These are phyloP conservation scores for Musca domestica DNA, from an alignment of 1,140 invertebrate genomes.

Conservation along the genomic window DNA sequence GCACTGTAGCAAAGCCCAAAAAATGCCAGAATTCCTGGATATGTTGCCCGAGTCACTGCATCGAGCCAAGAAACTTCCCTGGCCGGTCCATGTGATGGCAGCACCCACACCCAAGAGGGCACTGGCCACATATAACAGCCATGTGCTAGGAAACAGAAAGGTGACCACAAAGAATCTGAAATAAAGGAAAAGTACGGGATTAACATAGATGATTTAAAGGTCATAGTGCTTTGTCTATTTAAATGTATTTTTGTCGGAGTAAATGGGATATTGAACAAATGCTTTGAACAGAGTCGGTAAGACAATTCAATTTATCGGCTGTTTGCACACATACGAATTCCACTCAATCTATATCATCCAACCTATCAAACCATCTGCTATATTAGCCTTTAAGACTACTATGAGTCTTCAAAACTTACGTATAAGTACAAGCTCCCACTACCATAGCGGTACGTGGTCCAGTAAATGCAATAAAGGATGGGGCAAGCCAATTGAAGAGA, in stretches of 20 bases:
- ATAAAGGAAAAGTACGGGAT: slow-evolving; percentile 42
- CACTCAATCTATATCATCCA: too few species aligned
- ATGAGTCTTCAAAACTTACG: slow-evolving; percentile 61
- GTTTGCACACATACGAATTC: too few species aligned
- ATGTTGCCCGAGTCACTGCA: slow-evolving; percentile 87
- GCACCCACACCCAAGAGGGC: slow-evolving; percentile 85
- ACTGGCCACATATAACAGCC: slow-evolving; percentile 80
- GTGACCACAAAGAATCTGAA: slow-evolving; percentile 74
- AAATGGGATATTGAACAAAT: too few species aligned
- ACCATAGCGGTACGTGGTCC: slow-evolving; percentile 85
- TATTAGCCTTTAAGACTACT: too few species aligned
- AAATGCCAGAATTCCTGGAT: slow-evolving; percentile 88
- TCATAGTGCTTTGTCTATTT: too few species aligned
- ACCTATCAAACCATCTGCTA: too few species aligned
- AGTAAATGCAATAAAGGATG: slow-evolving; percentile 79
- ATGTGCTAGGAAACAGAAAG: slow-evolving; percentile 81
- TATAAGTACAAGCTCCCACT: slow-evolving; percentile 72
- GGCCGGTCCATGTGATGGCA: slow-evolving; percentile 86
- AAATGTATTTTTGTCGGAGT: too few species aligned
- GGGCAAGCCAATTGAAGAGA: slow-evolving; percentile 87
- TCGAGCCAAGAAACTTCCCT: slow-evolving; percentile 90
- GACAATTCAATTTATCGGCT: too few species aligned
- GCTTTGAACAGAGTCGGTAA: too few species aligned
- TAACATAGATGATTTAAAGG: too few species aligned
- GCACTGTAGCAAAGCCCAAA: slow-evolving; percentile 92